A percentile compares a stretch with the other conserved stretches of the same genome.
Evolutionary conservation across 2,113 vertebrate genomes (phyloP).

Genomic region (Calypte anna): DNA sequence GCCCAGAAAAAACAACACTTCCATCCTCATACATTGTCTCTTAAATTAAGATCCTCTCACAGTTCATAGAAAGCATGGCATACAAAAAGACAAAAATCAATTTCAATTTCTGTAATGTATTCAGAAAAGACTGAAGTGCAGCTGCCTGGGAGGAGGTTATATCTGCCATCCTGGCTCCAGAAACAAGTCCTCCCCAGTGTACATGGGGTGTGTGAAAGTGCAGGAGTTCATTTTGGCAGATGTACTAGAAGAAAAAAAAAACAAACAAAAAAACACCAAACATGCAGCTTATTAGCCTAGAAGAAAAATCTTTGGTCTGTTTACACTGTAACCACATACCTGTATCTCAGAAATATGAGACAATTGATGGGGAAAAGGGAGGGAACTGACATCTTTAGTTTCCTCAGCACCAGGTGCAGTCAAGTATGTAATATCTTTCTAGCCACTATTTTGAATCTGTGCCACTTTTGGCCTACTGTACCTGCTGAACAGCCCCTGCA

Average conservation of each 20-base stretch:
- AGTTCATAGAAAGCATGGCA: background rate
- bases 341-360: conserved; percentile 46
- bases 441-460: conserved; percentile 53
- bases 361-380: conserved; percentile 29
- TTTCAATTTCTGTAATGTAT: background rate
- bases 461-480: conserved; percentile 59
- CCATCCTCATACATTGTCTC: background rate
- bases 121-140: background rate
- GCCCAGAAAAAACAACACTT: background rate
- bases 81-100: background rate
- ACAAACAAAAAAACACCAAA: background rate
- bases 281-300: background rate
- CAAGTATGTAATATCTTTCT: conserved; percentile 12
- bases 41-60: background rate
- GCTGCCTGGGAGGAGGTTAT: background rate
- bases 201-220: background rate
- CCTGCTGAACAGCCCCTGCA: conserved; percentile 61
- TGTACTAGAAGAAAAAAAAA: background rate
- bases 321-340: conserved; percentile 50
- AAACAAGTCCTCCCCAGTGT: background rate
- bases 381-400: conserved; percentile 45
- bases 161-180: background rate
- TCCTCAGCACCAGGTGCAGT: conserved; percentile 59
- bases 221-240: conserved; percentile 55
- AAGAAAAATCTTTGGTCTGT: conserved; percentile 26